Conservation (phyloP, 2,888 invertebrate genomes). For the Hofmannophila pseudospretella region DNA sequence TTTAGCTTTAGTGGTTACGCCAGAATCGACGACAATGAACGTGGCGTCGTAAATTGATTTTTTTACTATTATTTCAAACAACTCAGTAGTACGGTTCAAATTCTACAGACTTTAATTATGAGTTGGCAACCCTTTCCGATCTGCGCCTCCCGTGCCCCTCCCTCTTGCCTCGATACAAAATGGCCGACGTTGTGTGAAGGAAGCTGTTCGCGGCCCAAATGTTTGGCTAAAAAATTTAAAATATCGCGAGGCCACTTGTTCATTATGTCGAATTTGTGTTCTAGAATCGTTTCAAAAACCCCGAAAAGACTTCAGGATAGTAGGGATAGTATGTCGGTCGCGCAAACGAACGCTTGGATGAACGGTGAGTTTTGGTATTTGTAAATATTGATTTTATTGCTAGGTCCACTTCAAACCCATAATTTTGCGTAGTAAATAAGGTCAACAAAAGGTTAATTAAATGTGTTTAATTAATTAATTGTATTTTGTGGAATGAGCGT, state of each 20-base stretch:
- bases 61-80: too few species aligned
- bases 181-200: constrained; percentile 41
- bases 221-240: constrained; percentile 37
- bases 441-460: constrained; percentile 15
- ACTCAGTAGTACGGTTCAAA: too few species aligned
- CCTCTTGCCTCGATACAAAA: constrained; percentile 31
- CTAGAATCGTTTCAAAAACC: constrained; percentile 85
- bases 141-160: neutral
- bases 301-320: constrained; percentile 86
- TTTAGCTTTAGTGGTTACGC: too few species aligned
- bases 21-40: too few species aligned
- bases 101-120: too few species aligned
- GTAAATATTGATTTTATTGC: constrained; percentile 49
- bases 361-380: constrained; percentile 81
- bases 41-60: too few species aligned
- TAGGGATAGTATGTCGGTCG: constrained; percentile 84
- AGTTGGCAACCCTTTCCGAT: too few species aligned
- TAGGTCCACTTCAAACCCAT: constrained; percentile 24
- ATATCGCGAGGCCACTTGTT: constrained; percentile 22
- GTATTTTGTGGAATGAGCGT: constrained; percentile 1
- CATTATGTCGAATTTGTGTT: constrained; percentile 86
- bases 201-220: constrained; percentile 32
- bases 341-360: constrained; percentile 91
- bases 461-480: constrained; percentile 4
- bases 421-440: constrained; percentile 23